Base-by-base conservation (phyloP, 2,888 invertebrate genomes). In the Rotaria sp. region DNA sequence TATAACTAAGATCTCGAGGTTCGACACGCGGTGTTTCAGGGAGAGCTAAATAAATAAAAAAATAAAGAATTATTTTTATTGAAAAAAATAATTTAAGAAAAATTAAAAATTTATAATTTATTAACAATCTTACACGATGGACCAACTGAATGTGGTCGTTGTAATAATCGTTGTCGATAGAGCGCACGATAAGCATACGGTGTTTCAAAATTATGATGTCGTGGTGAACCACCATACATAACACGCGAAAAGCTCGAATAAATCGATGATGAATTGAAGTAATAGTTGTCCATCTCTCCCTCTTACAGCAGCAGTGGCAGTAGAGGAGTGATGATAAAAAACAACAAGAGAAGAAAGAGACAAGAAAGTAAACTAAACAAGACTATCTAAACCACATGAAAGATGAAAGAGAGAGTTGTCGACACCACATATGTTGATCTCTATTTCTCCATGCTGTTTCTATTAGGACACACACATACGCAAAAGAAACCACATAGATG, bases 1-100 rank as follows among this genome's bases (percentile, higher is more conserved):
- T 85, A 89, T 89, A 45, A 89, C 89, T 85, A 88, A 57, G 85
- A 86, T 87, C 67, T 84, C 89, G 87, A 88, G 88, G 86, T 41
- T 86, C 84, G 50, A 55, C 84, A 67, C 10, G 57, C 2, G 38
- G 41, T 75, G 48, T 41, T 74, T 57, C 74, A 50, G 59, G 84
- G 18, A 85, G 50, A 55, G 67, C 86, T 80, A 41, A 21, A 84
- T 21, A 11, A 38, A 67, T 8, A 67, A 35, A 67, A 0, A 21
- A 35, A 35, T 35, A 1, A 21, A 35, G 18, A 38, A 67, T 0
- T 45, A 18, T 45, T 11, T 3, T 13, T 41, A 26, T 80, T 26
- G 24, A 45, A 45, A 45, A 38, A 2, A n/a, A 21, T 45, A 18
- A 26, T 15, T 45, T 41, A 26, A 80, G 10, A n/a, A 80, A 24